Evolutionary conservation across 2,797 vertebrate species (phyloP).

Genomic region (Pangasius macronema): DNA sequence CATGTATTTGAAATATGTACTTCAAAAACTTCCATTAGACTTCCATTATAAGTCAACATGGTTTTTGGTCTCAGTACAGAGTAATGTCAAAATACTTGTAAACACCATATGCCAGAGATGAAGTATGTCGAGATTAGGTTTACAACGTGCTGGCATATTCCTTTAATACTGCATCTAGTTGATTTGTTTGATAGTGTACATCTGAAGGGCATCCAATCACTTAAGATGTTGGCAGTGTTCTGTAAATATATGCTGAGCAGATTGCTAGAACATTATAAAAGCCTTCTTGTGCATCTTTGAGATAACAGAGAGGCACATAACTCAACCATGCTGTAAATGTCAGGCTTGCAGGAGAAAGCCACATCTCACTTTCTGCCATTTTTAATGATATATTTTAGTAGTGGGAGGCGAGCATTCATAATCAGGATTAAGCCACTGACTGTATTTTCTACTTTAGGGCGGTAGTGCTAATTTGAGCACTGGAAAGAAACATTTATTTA

Average conservation of each 20-base stretch:
- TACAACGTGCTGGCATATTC: background rate
- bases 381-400: background rate
- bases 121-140: background rate
- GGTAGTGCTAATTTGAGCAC: slow-evolving; percentile 21
- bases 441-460: slow-evolving; percentile 11
- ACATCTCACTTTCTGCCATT: slow-evolving; percentile 24
- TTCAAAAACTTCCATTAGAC: background rate
- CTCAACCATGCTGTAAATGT: slow-evolving; percentile 7
- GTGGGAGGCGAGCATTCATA: slow-evolving; percentile 1
- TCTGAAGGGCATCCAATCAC: background rate
- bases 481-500: slow-evolving; percentile 9
- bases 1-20: background rate
- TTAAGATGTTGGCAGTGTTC: background rate
- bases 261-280: slow-evolving; percentile 17
- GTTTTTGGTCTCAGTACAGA: background rate
- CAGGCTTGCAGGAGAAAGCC: background rate
- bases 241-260: slow-evolving; percentile 2
- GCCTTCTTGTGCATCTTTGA: background rate
- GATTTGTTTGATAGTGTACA: slow-evolving; percentile 2
- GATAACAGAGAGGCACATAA: slow-evolving; percentile 1
- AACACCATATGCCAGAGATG: background rate
- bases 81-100: background rate
- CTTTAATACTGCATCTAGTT: background rate
- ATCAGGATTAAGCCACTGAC: slow-evolving; percentile 19
- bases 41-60: background rate